Percentiles rank a stretch among this genome's conserved stretches.
Conservation (phyloP, 2,888 invertebrate genomes). For the Drosophila recens region DNA sequence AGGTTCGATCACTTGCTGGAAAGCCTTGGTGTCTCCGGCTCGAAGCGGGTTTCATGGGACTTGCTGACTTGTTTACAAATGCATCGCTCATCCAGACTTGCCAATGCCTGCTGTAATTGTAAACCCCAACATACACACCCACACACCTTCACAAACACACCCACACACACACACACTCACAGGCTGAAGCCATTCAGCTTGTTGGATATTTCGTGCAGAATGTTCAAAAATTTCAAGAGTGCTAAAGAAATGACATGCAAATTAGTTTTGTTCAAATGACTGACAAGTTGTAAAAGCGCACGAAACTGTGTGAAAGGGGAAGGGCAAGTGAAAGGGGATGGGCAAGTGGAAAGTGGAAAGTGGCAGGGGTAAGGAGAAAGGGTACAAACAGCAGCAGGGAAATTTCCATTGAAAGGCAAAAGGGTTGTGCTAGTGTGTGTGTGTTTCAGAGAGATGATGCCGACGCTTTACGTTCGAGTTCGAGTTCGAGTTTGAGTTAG, state of each 20-base stretch:
- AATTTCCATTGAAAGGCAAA: constrained; percentile 65
- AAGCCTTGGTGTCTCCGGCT: constrained; percentile 21
- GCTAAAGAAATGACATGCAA: constrained; percentile 82
- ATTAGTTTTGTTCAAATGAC: constrained; percentile 82
- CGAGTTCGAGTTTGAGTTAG: background rate
- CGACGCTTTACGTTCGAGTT: constrained; percentile 4
- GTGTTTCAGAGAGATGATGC: constrained; percentile 14
- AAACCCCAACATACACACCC: constrained; percentile 20
- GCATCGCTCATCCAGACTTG: constrained; percentile 15
- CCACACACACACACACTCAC: background rate
- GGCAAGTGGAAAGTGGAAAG: too few species aligned
- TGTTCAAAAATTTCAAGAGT: constrained; percentile 75
- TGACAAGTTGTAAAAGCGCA: constrained; percentile 76
- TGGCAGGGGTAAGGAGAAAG: background rate
- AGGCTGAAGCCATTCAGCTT: constrained; percentile 26
- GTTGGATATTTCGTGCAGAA: constrained; percentile 65
- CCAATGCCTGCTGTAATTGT: constrained; percentile 22
- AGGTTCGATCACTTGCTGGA: constrained; percentile 9
- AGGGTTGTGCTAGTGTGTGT: constrained; percentile 46
- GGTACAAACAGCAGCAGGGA: constrained; percentile 34
- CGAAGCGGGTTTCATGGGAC: constrained; percentile 18
- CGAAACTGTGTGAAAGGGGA: constrained; percentile 4
- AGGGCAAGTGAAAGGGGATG: background rate
- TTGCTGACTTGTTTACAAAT: constrained; percentile 31
- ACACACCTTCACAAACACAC: background rate